Conservation (phyloP, 2,888 invertebrate genomes). For the Drosophila atripex region DNA sequence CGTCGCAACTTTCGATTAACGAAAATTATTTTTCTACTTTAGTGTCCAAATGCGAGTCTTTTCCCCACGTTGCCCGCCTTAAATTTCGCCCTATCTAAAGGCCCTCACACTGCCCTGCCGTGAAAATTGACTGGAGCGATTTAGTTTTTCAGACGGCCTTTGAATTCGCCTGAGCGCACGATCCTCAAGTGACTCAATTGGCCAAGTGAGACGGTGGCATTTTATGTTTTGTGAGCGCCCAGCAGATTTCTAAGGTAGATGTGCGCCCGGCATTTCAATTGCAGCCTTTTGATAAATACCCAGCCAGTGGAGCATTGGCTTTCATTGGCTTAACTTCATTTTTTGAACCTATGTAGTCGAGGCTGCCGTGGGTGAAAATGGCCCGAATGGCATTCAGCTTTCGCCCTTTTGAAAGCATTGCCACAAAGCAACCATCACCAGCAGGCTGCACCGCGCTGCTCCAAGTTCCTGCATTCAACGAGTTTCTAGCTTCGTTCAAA, state of each 20-base stretch:
- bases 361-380: slow-evolving; percentile 69
- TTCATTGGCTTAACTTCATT: slow-evolving; percentile 62
- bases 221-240: slow-evolving; percentile 50
- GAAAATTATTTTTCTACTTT: slow-evolving; percentile 77
- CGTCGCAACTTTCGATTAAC: slow-evolving; percentile 76
- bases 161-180: slow-evolving; percentile 32
- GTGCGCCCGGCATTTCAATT: slow-evolving; percentile 75
- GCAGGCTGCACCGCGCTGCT: slow-evolving; percentile 7
- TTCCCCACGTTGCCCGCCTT: neutral
- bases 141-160: slow-evolving; percentile 38
- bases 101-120: neutral
- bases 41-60: slow-evolving; percentile 54
- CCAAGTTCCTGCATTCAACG: slow-evolving; percentile 15
- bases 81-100: neutral
- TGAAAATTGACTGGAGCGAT: slow-evolving; percentile 36
- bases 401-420: slow-evolving; percentile 67
- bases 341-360: slow-evolving; percentile 50
- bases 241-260: slow-evolving; percentile 49
- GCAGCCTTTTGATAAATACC: slow-evolving; percentile 74
- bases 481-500: slow-evolving; percentile 20
- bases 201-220: slow-evolving; percentile 16
- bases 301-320: slow-evolving; percentile 55
- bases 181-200: slow-evolving; percentile 27
- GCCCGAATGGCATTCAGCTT: slow-evolving; percentile 73
- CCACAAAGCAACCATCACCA: slow-evolving; percentile 29